A percentile compares a stretch with the other conserved stretches of the same genome.
These are phyloP conservation scores for Rousettus leschenaultii DNA, from an alignment of 2,113 vertebrate species.

Conservation along the genomic window DNA sequence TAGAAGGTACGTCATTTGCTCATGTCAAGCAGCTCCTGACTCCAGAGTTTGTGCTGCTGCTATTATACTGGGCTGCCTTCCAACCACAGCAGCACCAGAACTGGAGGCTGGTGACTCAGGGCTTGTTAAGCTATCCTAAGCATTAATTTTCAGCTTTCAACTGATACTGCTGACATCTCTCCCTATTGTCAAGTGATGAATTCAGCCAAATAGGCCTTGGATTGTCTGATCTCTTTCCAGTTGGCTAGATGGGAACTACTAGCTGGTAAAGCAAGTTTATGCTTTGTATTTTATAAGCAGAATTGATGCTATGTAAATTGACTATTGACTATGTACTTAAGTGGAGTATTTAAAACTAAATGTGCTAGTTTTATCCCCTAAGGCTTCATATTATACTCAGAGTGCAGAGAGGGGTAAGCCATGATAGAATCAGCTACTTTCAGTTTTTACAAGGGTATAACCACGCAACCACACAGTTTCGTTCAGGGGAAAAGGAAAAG, in stretches of 20 bases:
- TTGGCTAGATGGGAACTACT: neutral
- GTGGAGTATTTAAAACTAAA: slow-evolving; percentile 35
- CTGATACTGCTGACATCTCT: slow-evolving; percentile 37
- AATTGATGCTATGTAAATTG: slow-evolving; percentile 9
- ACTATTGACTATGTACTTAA: slow-evolving; percentile 20
- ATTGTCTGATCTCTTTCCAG: slow-evolving; percentile 36
- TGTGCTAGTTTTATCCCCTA: neutral
- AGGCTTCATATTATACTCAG: neutral
- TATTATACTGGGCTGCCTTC: neutral
- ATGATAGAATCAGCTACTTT: neutral
- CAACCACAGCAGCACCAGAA: neutral
- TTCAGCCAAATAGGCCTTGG: slow-evolving; percentile 29
- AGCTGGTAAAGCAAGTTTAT: slow-evolving; percentile 34
- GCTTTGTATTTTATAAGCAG: slow-evolving; percentile 33
- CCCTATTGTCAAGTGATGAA: slow-evolving; percentile 6
- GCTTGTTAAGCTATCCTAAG: slow-evolving; percentile 48
- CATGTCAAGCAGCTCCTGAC: neutral
- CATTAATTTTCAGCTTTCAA: slow-evolving; percentile 52
- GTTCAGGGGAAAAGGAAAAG: neutral
- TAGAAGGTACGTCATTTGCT: neutral
- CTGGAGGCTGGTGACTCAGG: neutral
- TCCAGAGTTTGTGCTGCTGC: too few species aligned
- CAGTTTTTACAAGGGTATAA: neutral
- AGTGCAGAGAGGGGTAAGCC: accelerated
- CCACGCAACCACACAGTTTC: neutral